Evolutionary conservation across 2,888 invertebrate genomes (phyloP), one percentile per base, ranked within the genome.

Genomic region (Brachycybe producta): DNA sequence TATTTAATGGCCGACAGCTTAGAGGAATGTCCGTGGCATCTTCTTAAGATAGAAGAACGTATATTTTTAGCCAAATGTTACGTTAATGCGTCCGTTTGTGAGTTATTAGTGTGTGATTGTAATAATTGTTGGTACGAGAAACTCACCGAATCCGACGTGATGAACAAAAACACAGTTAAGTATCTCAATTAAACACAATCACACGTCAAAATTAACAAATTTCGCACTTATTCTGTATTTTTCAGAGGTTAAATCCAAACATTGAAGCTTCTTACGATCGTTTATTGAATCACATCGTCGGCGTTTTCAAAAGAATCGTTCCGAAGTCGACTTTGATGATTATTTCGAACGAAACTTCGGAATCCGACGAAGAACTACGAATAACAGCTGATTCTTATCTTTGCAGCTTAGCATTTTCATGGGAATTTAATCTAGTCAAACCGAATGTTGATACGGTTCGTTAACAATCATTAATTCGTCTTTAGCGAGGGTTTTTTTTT

Each of bases 231-330:
- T 8, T 30, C 13, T 42, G 26, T 42, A 26, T 27, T 4, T 42
- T 42, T 5, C 28, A 46, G 46, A 36, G 17, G 21, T 27, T 46
- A 17, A 46, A 46, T 46, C 46, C 46, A 2, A 36, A 24, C 21
- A 46, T 46, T 15, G 46, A 46, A 36, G 36, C 26, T 5, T 32
- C 46, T 3, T 8, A 24, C 5, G 32, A 38, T 13, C 11, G 46
- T 17, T 27, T 46, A 15, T 35, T 46, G n/a, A 15, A 35, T 36
- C 46, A 46, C 15, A 35, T 46, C n/a, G n/a, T n/a, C n/a, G n/a
- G n/a, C n/a, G n/a, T n/a, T n/a, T n/a, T n/a, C n/a, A n/a, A n/a
- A n/a, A n/a, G n/a, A n/a, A n/a, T n/a, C n/a, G n/a, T n/a, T n/a
- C n/a, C n/a, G n/a, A n/a, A n/a, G n/a, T n/a, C n/a, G n/a, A n/a